Evolutionary conservation across 2,888 invertebrate genomes (phyloP), one percentile per base, ranked within the genome.

Genomic region (Ophioninae sp.): DNA sequence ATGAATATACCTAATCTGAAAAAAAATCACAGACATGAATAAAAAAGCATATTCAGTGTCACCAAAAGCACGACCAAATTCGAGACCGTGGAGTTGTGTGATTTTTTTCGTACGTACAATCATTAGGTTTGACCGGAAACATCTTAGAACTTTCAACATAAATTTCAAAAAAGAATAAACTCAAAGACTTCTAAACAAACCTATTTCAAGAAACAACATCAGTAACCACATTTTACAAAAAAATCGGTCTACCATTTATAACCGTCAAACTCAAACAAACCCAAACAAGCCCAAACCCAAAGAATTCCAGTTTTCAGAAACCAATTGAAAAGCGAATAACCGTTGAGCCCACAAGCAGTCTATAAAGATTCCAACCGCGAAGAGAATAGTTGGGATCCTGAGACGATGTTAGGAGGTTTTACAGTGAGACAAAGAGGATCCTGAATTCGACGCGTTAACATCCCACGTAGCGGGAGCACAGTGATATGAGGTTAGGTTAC

Each of bases 401-500:
- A 13, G 13, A 51, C 30, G 30, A 30, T 13, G 17, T 10, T 51
- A 51, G 51, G 5, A 10, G 51, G 51, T 17, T 51, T 51, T 51
- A 5, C 6, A 51, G 17, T 5, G 2, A 51, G 51, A 51, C 51
- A 51, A 51, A 10, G 51, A 51, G 17, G 51, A 51, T 51, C 17
- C 51, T 51, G 6, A 2, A 51, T 51, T 51, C 17, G 51, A 51
- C 17, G 51, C 51, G 51, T 51, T 51, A 72, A 63, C 59, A 13
- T 51, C 51, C 51, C 51, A 51, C 51, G 17, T 51, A 51, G 51
- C 6, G 51, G 56, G 20, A 37, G 37, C 30, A 8, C 37, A 58
- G 37, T n/a, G 58, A 71, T n/a, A n/a, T n/a, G 56, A 73, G 8
- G 73, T 51, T 44, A 6, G 63, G 8, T 39, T n/a, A 23, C 30